Percentiles rank a stretch among this genome's conserved stretches.
Evolutionary conservation across 2,113 vertebrate genomes (phyloP).

Genomic region (Eretmochelys imbricata): DNA sequence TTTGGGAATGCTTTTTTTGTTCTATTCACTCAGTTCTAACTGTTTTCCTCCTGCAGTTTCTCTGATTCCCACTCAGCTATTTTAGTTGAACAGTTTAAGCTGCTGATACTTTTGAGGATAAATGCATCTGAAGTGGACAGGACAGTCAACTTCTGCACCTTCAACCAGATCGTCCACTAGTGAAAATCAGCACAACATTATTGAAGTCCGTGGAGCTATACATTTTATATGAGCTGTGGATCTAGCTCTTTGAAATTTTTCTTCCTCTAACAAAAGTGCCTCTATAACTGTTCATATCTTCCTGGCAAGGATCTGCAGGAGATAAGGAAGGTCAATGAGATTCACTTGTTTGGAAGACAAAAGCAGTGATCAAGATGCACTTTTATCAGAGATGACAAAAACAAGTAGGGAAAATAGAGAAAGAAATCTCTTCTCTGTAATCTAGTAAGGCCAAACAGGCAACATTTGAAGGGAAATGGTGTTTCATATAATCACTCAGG

Average conservation of each 20-base stretch:
- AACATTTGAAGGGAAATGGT: conserved; percentile 5
- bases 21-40: not conserved
- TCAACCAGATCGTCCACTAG: not conserved
- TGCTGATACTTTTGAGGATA: not conserved
- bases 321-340: not conserved
- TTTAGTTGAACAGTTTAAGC: not conserved
- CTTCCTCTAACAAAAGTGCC: not conserved
- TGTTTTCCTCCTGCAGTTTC: not conserved
- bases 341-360: not conserved
- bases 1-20: not conserved
- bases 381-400: not conserved
- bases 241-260: not conserved
- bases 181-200: not conserved
- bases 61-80: not conserved
- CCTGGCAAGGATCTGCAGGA: not conserved
- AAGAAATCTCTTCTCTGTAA: not conserved
- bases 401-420: not conserved
- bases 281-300: not conserved
- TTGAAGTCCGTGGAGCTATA: not conserved
- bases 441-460: not conserved
- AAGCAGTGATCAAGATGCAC: not conserved
- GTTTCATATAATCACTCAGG: not conserved
- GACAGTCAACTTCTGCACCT: not conserved
- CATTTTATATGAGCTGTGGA: not conserved
- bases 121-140: not conserved